Evolutionary conservation across 2,888 invertebrate genomes (phyloP), one percentile per base, ranked within the genome.

Genomic region (Holacanthella duospinosa): DNA sequence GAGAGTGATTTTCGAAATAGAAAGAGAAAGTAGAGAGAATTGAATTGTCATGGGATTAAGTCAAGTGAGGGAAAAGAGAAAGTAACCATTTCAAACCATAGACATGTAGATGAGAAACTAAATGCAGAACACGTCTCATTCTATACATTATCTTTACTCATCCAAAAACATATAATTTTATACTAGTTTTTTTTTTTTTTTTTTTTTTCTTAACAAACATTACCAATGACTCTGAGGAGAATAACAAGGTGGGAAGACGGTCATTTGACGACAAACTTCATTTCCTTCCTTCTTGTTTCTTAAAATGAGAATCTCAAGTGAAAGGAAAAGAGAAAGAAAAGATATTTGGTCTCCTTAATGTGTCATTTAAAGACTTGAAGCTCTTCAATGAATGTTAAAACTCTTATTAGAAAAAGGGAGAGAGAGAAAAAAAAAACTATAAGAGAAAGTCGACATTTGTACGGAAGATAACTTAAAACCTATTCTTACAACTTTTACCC

Each of bases 381-480:
- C 29, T 58, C 59, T 61, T 55, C 59, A 66, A 59, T 64, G 66
- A 66, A 63, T 63, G 65, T 65, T 65, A 65, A 65, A 61, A 61
- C n/a, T n/a, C n/a, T n/a, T n/a, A n/a, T n/a, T n/a, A n/a, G 16
- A 61, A 36, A 36, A 36, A 36, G 16, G 36, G 36, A 36, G 36
- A 36, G 36, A 36, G 16, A 16, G 16, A 36, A 36, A 36, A 16
- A 16, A 57, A 6, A 36, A 16, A 12, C 36, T 36, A 36, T 6
- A 36, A 36, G 36, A 36, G 36, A 36, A 36, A 36, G 36, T 12
- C 36, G 36, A 16, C 36, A 36, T 36, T 36, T 36, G 36, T 36
- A 36, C 6, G 36, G 36, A 36, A 16, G 16, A 6, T 36, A 36
- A 36, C 6, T 16, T 36, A 6, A 36, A 36, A n/a, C n/a, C n/a